A percentile compares a stretch with the other conserved stretches of the same genome.
Evolutionary conservation across 2,113 vertebrate genomes (phyloP).

Genomic region (Sceloporus tristichus): DNA sequence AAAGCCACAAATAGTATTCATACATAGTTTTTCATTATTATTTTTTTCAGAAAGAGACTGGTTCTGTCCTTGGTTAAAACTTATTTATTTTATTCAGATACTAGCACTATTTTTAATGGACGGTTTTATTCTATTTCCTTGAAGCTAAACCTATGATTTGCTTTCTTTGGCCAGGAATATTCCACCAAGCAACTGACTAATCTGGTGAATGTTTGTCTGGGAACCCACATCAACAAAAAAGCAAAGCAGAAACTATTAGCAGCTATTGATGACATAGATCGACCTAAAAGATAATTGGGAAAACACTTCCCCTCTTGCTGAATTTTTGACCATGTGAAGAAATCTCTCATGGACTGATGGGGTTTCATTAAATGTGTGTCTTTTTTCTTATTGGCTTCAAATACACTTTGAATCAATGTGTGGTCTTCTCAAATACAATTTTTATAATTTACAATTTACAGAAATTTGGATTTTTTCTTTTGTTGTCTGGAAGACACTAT

Average conservation of each 20-base stretch:
- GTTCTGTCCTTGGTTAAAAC: not conserved
- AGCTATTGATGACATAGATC: conserved; percentile 95
- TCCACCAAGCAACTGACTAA: conserved; percentile 97
- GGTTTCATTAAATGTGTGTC: conserved; percentile 56
- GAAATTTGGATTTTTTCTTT: conserved; percentile 35
- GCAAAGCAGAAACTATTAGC: conserved; percentile 95
- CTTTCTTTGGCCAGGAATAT: conserved; percentile 89
- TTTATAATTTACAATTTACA: conserved; percentile 45
- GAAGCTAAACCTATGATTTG: conserved; percentile 46
- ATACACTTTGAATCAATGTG: conserved; percentile 46
- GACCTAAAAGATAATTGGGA: conserved; percentile 92
- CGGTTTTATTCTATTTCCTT: conserved; percentile 38
- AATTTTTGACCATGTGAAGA: conserved; percentile 32
- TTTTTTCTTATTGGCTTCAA: conserved; percentile 54
- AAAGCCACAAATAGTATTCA: not conserved
- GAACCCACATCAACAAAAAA: conserved; percentile 99
- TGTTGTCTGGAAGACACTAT: conserved; percentile 49
- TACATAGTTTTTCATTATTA: not conserved
- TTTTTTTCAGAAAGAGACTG: not conserved
- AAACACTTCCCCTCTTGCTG: conserved; percentile 24
- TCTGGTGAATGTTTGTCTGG: conserved; percentile 96
- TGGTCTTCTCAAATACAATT: conserved; percentile 52
- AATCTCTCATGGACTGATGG: conserved; percentile 46
- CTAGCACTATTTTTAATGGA: not conserved
- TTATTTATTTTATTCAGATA: no score